Conservation (phyloP, 2,113 vertebrate genomes). For the Pan troglodytes region NHGRI_mPanTro3-v2.1_pri NC_072403.2:177513001-177513500, state of each 20-base stretch:
- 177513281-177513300: not conserved
- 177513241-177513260: not conserved
- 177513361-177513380: not conserved
- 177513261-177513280: not conserved
- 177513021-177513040: not conserved
- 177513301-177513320: not conserved
- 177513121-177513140: not conserved
- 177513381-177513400: not conserved
- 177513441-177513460: not conserved
- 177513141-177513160: not conserved
- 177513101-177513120: not conserved
- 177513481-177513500: not conserved
- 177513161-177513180: not conserved
- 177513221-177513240: not conserved
- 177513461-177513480: too few relatives aligned
- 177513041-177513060: not conserved
- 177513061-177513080: too few relatives aligned
- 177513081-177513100: fast-evolving
- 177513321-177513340: not conserved
- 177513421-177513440: not conserved
- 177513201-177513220: not conserved
- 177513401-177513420: not conserved
- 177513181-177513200: not conserved
- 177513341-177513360: not conserved
- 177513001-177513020: not conserved